Percentiles rank a stretch among this genome's conserved stretches.
phyloP scores from a whole-genome alignment of 2,113 vertebrate genomes.

The Cryptoleucopteryx plumbea region DNA sequence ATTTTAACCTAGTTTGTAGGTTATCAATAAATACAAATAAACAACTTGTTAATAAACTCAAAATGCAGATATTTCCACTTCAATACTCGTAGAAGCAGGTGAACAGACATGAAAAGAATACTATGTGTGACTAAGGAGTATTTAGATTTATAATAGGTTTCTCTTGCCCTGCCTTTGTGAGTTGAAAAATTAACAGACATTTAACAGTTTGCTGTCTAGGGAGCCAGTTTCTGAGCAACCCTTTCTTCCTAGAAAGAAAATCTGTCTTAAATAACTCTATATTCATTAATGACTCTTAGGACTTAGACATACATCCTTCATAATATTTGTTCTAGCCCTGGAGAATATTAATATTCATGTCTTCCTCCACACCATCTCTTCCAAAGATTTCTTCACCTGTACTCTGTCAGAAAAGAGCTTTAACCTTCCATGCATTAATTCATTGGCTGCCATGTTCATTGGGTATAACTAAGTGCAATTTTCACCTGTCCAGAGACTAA shows the following conservation, averaged over 20 bases:
- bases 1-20: not conserved
- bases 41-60: not conserved
- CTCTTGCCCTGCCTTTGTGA: not conserved
- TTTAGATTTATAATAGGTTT: not conserved
- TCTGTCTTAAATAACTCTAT: not conserved
- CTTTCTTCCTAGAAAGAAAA: not conserved
- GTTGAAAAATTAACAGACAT: not conserved
- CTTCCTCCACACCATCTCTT: not conserved
- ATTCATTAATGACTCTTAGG: not conserved
- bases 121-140: not conserved
- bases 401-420: not conserved
- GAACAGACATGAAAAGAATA: not conserved
- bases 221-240: not conserved
- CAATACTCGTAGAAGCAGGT: not conserved
- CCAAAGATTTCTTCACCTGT: not conserved
- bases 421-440: not conserved
- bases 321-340: not conserved
- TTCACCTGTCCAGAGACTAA: not conserved
- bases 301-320: not conserved
- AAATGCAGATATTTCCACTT: not conserved
- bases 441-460: not conserved
- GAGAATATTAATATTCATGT: not conserved
- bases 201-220: not conserved
- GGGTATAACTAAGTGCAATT: not conserved
- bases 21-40: not conserved